Percentiles rank a stretch among this genome's conserved stretches.
Evolutionary conservation across 2,113 vertebrate species (phyloP).

Genomic region (Prionailurus viverrinus): DNA sequence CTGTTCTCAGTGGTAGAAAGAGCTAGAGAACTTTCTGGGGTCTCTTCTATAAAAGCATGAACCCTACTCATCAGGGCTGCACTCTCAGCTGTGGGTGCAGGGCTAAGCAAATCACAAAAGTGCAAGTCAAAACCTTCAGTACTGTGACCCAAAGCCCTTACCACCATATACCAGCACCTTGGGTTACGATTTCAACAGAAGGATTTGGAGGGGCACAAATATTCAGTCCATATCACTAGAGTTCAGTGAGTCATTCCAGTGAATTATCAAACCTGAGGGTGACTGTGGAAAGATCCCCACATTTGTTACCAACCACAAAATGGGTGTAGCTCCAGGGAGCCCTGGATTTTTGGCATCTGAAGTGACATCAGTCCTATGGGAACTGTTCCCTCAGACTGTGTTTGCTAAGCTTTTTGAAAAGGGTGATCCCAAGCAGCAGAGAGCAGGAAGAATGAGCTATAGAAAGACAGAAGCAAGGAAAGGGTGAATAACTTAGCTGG

Average conservation of each 20-base stretch:
- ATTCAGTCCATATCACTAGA: background rate
- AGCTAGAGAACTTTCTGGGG: background rate
- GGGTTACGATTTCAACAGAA: background rate
- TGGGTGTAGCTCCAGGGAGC: background rate
- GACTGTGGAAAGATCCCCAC: no score
- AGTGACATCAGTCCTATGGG: background rate
- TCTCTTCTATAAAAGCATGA: background rate
- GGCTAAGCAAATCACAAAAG: no score
- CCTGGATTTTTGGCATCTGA: background rate
- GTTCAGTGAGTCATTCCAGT: background rate
- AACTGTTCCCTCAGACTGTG: background rate
- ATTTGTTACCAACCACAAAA: no score
- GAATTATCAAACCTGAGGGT: background rate
- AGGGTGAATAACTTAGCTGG: background rate
- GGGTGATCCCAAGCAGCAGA: background rate
- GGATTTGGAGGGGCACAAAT: background rate
- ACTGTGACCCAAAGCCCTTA: background rate
- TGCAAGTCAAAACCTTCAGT: no score
- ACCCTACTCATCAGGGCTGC: background rate
- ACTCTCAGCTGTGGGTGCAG: background rate
- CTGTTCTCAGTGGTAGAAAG: background rate
- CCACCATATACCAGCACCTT: background rate
- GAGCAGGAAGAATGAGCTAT: background rate
- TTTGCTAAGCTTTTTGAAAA: background rate
- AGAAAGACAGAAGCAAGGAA: background rate